Conservation (phyloP, 2,113 vertebrate genomes). For the Macquaria australasica region DNA sequence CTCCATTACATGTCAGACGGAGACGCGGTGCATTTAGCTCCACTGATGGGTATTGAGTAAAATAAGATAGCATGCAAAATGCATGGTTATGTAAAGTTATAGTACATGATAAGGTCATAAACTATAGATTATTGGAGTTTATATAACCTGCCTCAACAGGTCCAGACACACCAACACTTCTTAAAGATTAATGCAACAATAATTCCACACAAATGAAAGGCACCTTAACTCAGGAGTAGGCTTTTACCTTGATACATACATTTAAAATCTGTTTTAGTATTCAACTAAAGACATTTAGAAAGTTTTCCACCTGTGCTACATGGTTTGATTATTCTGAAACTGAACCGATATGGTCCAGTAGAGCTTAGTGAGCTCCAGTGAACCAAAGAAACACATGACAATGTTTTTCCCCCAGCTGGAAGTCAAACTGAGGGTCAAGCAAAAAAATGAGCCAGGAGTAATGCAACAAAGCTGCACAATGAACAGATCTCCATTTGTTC, state of each 20-base stretch:
- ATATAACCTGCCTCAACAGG: neutral
- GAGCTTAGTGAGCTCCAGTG: constrained; percentile 27
- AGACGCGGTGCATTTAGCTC: neutral
- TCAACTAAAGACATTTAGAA: neutral
- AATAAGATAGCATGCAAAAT: neutral
- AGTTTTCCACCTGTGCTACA: neutral
- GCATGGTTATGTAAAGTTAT: neutral
- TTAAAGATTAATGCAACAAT: neutral
- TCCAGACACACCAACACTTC: neutral
- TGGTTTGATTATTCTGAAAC: constrained; percentile 3
- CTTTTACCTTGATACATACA: neutral
- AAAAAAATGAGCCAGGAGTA: neutral
- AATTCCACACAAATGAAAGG: neutral
- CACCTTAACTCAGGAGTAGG: too few species aligned
- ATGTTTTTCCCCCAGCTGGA: constrained; percentile 35
- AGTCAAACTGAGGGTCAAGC: constrained; percentile 16
- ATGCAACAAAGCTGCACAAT: constrained; percentile 12
- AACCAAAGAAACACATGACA: constrained; percentile 44
- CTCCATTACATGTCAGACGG: neutral
- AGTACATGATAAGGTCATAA: constrained; percentile 1
- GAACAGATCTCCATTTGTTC: constrained; percentile 22
- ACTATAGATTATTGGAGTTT: neutral
- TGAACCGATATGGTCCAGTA: constrained; percentile 11
- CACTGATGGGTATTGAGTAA: neutral
- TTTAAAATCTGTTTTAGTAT: neutral